A percentile compares a stretch with the other conserved stretches of the same genome.
These are phyloP conservation scores for Drosophila fuyamai DNA, from an alignment of 1,140 invertebrate species.

Conservation along the genomic window DNA sequence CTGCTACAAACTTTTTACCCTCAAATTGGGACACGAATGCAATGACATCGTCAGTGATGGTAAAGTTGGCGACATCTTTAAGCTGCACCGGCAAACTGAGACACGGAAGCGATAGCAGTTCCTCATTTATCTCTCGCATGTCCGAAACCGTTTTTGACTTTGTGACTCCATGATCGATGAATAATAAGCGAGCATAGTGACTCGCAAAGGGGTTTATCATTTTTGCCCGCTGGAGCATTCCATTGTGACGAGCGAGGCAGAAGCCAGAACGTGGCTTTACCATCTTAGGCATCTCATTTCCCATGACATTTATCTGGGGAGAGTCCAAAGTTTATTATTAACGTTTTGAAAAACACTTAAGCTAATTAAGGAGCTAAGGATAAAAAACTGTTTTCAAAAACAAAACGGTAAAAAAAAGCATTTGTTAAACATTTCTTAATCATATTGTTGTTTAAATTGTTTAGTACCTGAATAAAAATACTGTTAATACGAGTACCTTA, in stretches of 20 bases:
- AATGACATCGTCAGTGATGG: constrained; percentile 4
- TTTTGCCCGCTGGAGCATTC: constrained; percentile 39
- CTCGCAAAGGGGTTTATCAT: constrained; percentile 1
- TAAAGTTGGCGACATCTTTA: constrained; percentile 33
- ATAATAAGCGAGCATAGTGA: constrained; percentile 19
- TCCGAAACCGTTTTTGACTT: not conserved
- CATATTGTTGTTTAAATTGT: too few relatives aligned
- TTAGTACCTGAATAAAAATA: too few relatives aligned
- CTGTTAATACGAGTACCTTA: too few relatives aligned
- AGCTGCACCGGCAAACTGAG: constrained; percentile 45
- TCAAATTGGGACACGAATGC: constrained; percentile 33
- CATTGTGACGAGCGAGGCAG: constrained; percentile 40
- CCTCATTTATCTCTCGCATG: constrained; percentile 46
- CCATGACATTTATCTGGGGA: constrained; percentile 33
- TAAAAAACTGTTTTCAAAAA: too few relatives aligned
- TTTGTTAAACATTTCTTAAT: too few relatives aligned
- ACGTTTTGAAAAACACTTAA: too few relatives aligned
- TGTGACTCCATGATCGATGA: constrained; percentile 55
- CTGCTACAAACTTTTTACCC: constrained; percentile 20
- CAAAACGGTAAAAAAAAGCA: too few relatives aligned
- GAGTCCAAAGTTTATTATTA: not conserved
- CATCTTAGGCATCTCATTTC: constrained; percentile 21
- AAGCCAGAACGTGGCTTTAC: constrained; percentile 2
- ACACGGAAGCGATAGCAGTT: constrained; percentile 49
- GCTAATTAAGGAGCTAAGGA: too few relatives aligned